phyloP scores from a whole-genome alignment of 2,888 invertebrate species.

The Drosophila mimica region DNA sequence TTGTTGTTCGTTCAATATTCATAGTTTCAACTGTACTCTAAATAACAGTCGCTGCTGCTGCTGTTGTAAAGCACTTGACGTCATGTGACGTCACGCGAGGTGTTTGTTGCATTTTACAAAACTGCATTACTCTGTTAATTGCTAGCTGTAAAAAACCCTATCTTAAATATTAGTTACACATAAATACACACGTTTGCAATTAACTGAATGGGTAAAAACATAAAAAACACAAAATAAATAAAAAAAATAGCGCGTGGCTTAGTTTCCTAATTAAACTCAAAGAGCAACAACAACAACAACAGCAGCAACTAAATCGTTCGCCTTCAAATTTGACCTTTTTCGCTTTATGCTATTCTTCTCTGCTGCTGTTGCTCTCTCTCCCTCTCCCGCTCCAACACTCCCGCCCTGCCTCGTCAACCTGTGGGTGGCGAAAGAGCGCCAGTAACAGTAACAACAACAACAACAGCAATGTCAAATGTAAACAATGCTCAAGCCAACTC shows the following conservation, averaged over 20 bases:
- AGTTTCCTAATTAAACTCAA: slow-evolving; percentile 70
- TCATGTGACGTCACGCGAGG: slow-evolving; percentile 49
- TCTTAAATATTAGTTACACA: slow-evolving; percentile 11
- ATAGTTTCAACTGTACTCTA: slow-evolving; percentile 39
- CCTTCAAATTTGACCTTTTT: slow-evolving; percentile 77
- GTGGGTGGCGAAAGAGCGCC: slow-evolving; percentile 44
- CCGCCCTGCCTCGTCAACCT: slow-evolving; percentile 30
- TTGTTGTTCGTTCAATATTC: slow-evolving; percentile 6
- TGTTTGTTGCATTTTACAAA: not conserved
- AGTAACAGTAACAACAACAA: slow-evolving; percentile 30
- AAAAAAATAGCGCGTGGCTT: slow-evolving; percentile 43
- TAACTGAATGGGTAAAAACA: slow-evolving; percentile 49
- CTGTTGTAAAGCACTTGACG: slow-evolving; percentile 22
- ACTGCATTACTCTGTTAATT: slow-evolving; percentile 25
- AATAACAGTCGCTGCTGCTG: slow-evolving; percentile 25
- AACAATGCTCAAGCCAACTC: slow-evolving; percentile 58
- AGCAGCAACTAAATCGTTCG: slow-evolving; percentile 60
- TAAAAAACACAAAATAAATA: slow-evolving; percentile 7
- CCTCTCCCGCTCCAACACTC: slow-evolving; percentile 4
- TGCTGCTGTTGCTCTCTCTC: slow-evolving; percentile 17
- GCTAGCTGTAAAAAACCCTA: slow-evolving; percentile 11
- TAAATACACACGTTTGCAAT: slow-evolving; percentile 17
- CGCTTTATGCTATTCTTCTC: slow-evolving; percentile 29
- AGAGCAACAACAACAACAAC: slow-evolving; percentile 17
- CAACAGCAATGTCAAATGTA: slow-evolving; percentile 66